phyloP scores from a whole-genome alignment of 1,140 invertebrate genomes.

The Drosophila mojavensis region DNA sequence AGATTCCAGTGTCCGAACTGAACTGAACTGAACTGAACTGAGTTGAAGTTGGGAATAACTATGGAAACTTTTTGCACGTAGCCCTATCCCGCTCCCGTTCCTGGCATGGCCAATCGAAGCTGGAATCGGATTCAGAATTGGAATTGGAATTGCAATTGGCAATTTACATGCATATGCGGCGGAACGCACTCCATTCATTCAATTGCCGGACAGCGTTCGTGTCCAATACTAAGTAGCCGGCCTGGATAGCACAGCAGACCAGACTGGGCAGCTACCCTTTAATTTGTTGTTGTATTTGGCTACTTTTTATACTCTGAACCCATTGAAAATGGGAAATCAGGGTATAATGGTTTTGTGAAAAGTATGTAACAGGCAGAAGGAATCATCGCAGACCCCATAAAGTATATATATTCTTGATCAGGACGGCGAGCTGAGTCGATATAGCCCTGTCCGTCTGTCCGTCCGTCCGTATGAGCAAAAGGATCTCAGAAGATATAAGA shows the following conservation, averaged over 20 bases:
- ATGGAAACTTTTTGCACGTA: not conserved
- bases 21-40: not conserved
- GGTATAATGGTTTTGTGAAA: too few species aligned
- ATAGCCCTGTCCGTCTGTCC: too few species aligned
- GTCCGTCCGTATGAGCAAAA: too few species aligned
- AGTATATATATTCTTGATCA: too few species aligned
- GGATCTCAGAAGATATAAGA: too few species aligned
- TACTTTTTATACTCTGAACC: too few species aligned
- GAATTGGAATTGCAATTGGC: slow-evolving; percentile 74
- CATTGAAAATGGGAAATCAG: too few species aligned
- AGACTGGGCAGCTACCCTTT: slow-evolving; percentile 11
- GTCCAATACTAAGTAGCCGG: slow-evolving; percentile 65
- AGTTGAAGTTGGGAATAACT: slow-evolving; percentile 9
- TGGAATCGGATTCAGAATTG: slow-evolving; percentile 50
- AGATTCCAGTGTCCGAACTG: not conserved
- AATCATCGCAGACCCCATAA: too few species aligned
- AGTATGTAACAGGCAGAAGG: too few species aligned
- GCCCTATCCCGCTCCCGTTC: not conserved
- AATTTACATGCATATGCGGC: slow-evolving; percentile 77
- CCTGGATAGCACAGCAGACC: not conserved
- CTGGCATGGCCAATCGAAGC: slow-evolving; percentile 35
- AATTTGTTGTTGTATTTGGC: not conserved
- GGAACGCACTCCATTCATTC: slow-evolving; percentile 75
- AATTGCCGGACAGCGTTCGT: slow-evolving; percentile 48
- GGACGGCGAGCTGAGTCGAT: too few species aligned